Evolutionary conservation across 2,888 invertebrate genomes (phyloP).

Genomic region (Auanema freiburgensis): DNA sequence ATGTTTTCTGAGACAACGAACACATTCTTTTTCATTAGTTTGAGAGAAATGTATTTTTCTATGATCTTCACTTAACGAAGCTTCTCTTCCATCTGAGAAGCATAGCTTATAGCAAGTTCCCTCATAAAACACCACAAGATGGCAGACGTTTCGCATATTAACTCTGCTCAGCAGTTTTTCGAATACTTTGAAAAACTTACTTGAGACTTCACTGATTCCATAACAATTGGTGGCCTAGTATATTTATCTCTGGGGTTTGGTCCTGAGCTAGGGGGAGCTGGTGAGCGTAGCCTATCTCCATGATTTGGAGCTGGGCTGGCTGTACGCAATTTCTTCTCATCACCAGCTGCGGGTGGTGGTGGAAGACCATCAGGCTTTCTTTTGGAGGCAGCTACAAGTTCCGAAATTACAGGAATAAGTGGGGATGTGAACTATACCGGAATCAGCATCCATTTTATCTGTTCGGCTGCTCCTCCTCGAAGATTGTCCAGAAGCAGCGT

Average conservation of each 20-base stretch:
- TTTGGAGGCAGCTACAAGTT: conserved; percentile 24
- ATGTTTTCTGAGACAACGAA: no score
- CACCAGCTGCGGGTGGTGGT: conserved; percentile 30
- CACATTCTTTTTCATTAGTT: no score
- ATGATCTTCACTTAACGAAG: no score
- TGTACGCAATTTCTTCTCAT: conserved; percentile 42
- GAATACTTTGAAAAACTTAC: conserved; percentile 28
- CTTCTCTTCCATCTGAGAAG: no score
- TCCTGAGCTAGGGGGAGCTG: conserved; percentile 11
- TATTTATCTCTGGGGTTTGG: conserved; percentile 29
- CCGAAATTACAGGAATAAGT: neutral
- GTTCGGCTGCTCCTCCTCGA: conserved; percentile 27
- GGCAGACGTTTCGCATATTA: conserved; percentile 16
- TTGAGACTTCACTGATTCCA: conserved; percentile 56
- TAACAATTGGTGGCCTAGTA: conserved; percentile 57
- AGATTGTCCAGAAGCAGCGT: conserved; percentile 4
- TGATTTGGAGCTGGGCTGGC: conserved; percentile 29
- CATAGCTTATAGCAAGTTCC: conserved; percentile 10
- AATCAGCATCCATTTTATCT: conserved; percentile 47
- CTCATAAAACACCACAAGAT: conserved; percentile 18
- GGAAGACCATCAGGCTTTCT: conserved; percentile 40
- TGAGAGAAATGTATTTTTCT: no score
- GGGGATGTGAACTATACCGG: conserved; percentile 8
- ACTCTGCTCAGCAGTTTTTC: neutral
- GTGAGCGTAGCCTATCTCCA: conserved; percentile 18